Evolutionary conservation across 1,140 invertebrate genomes (phyloP).

Genomic region (Frieseomelitta varia): DNA sequence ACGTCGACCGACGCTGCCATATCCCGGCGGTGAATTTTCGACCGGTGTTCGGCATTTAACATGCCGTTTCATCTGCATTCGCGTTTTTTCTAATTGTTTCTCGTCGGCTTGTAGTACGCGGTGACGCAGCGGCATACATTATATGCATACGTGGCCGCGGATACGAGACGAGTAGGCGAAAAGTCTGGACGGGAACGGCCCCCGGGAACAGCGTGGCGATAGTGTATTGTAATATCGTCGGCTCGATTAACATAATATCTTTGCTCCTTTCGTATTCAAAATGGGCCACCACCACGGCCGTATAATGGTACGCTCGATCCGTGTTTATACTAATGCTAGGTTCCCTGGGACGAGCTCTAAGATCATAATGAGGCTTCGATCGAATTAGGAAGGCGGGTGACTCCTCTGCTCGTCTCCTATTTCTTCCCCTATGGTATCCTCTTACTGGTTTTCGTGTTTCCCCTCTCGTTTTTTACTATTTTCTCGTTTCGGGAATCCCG

Average conservation of each 20-base stretch:
- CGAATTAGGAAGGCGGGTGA: constrained; percentile 73
- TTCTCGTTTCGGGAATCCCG: constrained; percentile 14
- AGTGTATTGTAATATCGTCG: constrained; percentile 70
- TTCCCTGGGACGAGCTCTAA: constrained; percentile 69
- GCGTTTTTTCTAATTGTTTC: constrained; percentile 52
- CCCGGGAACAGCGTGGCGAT: constrained; percentile 51
- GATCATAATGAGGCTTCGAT: constrained; percentile 78
- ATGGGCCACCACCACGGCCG: constrained; percentile 63
- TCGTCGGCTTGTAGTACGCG: constrained; percentile 13
- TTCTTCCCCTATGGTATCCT: constrained; percentile 28
- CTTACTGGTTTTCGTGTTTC: constrained; percentile 10
- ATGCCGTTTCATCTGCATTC: not conserved
- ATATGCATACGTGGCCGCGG: constrained; percentile 24
- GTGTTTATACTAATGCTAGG: constrained; percentile 79
- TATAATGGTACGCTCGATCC: constrained; percentile 76
- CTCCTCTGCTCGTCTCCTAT: constrained; percentile 50
- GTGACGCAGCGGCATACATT: constrained; percentile 36
- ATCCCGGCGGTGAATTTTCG: too few species aligned
- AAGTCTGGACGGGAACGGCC: constrained; percentile 50
- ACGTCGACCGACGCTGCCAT: not conserved
- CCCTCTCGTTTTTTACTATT: not conserved
- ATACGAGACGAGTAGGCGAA: constrained; percentile 59
- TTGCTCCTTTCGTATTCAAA: constrained; percentile 77
- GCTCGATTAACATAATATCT: constrained; percentile 78
- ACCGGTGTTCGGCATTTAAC: not conserved